Evolutionary conservation across 2,797 vertebrate genomes (phyloP), one percentile per base, ranked within the genome.

Genomic region (Lindbergichthys nudifrons): DNA sequence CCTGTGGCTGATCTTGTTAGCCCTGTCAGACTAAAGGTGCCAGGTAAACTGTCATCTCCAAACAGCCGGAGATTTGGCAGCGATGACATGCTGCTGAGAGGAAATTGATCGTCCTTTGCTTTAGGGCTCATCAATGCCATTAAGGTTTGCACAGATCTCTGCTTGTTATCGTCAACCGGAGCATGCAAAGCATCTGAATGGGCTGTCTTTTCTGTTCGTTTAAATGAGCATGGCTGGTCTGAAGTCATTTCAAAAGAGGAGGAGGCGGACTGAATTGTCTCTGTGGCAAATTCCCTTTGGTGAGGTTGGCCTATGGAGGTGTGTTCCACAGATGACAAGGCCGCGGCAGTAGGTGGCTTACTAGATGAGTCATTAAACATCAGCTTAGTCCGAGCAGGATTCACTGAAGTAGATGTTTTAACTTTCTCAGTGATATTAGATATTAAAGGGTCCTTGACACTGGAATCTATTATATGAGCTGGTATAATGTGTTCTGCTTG

Each of bases 141-240:
- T 64, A 66, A 57, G 16, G 57, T 64, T 61, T 65, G 59, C 46
- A 47, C 69, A 75, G 83, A 77, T 88, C 74, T 73, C 41, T 75
- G 80, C 69, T 87, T 15, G 46, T 89, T 92, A 89, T 79, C 73
- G 54, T 89, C 80, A 87, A 78, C 63, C 15, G 78, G 69, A 53
- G 70, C 71, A 81, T 66, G 66, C 53, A 65, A 67, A 82, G 79
- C 58, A 71, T 87, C 47, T 62, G 69, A 77, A 83, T 67, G 66
- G 48, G 56, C 71, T 52, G 70, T 75, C 69, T 58, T 62, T 62
- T 53, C 60, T 79, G 81, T 81, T 73, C 66, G 82, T 70, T 73
- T 79, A 73, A 86, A 82, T 82, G 82, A 85, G 79, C 75, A 72
- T 13, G 65, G 79, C 61, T 75, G 80, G 76, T 84, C 81, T 73